These are phyloP conservation scores for Anaspis maculata DNA, from an alignment of 2,888 invertebrate species.

Conservation along the genomic window DNA sequence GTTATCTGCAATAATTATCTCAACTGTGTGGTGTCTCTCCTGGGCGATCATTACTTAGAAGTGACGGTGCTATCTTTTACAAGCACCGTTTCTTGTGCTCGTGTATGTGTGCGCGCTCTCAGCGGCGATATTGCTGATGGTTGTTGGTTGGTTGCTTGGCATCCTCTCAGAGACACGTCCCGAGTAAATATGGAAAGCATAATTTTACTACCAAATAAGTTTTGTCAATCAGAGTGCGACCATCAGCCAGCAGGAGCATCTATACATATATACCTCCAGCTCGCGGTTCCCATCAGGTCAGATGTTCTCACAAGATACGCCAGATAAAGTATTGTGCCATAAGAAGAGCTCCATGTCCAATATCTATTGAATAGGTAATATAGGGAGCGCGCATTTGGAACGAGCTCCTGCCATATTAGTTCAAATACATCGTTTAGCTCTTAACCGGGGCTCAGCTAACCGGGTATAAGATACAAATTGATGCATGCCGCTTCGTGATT, in stretches of 20 bases:
- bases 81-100: neutral
- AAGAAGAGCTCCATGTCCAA: slow-evolving; percentile 5
- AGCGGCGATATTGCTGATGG: too few relatives aligned
- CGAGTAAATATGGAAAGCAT: slow-evolving; percentile 13
- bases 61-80: slow-evolving; percentile 1
- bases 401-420: slow-evolving; percentile 25
- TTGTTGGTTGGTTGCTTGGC: too few relatives aligned
- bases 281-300: too few relatives aligned
- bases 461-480: slow-evolving; percentile 13
- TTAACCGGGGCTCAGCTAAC: slow-evolving; percentile 14
- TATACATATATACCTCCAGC: too few relatives aligned
- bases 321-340: slow-evolving; percentile 14
- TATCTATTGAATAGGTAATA: slow-evolving; percentile 20
- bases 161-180: neutral
- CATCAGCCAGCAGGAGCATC: too few relatives aligned
- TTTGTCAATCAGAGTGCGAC: slow-evolving; percentile 12
- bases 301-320: slow-evolving; percentile 15
- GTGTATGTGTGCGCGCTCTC: too few relatives aligned
- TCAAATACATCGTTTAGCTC: slow-evolving; percentile 28
- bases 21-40: slow-evolving; percentile 1
- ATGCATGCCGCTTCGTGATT: slow-evolving; percentile 18
- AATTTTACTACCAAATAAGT: slow-evolving; percentile 16
- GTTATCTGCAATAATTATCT: too few relatives aligned
- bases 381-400: slow-evolving; percentile 16
- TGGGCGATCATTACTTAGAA: slow-evolving; percentile 1